Conservation (phyloP, 2,888 invertebrate genomes). For the Patella pellucida region DNA sequence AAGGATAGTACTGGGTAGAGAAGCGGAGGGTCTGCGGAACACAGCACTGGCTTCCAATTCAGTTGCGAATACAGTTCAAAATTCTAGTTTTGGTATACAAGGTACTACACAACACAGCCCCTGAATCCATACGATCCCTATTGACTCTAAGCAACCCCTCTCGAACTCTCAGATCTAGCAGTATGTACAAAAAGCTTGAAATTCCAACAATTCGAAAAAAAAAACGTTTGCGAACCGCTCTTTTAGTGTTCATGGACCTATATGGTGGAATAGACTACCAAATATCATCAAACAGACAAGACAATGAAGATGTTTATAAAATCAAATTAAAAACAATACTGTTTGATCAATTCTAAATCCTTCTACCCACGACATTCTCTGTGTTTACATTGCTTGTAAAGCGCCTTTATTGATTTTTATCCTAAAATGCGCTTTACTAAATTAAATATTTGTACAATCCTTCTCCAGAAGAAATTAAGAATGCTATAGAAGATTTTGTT, state of each 20-base stretch:
- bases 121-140: neutral
- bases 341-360: too few relatives aligned
- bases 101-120: neutral
- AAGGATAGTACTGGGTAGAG: neutral
- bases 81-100: neutral
- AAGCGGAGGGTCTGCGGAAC: neutral
- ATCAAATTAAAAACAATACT: neutral
- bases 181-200: neutral
- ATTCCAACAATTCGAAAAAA: neutral
- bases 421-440: too few relatives aligned
- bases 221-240: neutral
- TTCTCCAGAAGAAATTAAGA: too few relatives aligned
- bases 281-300: neutral
- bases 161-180: neutral
- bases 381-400: too few relatives aligned
- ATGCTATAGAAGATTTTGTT: too few relatives aligned
- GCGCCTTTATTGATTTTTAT: too few relatives aligned
- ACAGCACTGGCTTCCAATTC: neutral
- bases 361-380: too few relatives aligned
- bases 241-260: neutral
- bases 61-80: neutral
- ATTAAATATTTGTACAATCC: too few relatives aligned
- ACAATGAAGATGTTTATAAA: neutral
- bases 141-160: neutral
- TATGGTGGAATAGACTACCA: slow-evolving; percentile 1